Evolutionary conservation across 2,888 invertebrate genomes (phyloP).

Genomic region (Leptinotarsa tumamoca): DNA sequence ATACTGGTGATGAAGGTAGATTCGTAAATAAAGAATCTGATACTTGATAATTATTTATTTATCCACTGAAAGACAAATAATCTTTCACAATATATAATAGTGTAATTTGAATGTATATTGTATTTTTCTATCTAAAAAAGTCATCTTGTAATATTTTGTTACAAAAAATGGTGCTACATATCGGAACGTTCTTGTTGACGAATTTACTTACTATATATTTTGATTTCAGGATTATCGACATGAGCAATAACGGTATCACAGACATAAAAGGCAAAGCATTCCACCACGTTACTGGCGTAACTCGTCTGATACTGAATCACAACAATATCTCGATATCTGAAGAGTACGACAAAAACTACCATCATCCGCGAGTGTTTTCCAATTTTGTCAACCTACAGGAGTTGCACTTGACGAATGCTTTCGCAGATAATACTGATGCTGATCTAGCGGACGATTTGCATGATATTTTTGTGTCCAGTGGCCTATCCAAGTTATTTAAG

Average conservation of each 20-base stretch:
- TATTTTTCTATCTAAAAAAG: too few relatives aligned
- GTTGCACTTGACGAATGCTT: slow-evolving; percentile 80
- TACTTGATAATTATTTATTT: too few relatives aligned
- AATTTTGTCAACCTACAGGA: slow-evolving; percentile 78
- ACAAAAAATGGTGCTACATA: too few relatives aligned
- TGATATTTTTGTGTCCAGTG: slow-evolving; percentile 78
- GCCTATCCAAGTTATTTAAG: slow-evolving; percentile 75
- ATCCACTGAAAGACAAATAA: too few relatives aligned
- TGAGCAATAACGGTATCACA: slow-evolving; percentile 79
- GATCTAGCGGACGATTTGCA: slow-evolving; percentile 76
- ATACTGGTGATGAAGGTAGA: too few relatives aligned
- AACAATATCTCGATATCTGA: slow-evolving; percentile 76
- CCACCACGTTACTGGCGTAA: slow-evolving; percentile 78
- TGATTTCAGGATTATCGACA: slow-evolving; percentile 74
- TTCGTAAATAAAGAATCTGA: too few relatives aligned
- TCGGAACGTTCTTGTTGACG: background rate
- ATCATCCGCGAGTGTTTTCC: slow-evolving; percentile 77
- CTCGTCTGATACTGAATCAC: slow-evolving; percentile 77
- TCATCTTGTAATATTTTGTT: too few relatives aligned
- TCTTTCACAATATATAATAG: too few relatives aligned
- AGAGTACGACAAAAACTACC: slow-evolving; percentile 70
- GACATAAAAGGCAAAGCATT: slow-evolving; percentile 81
- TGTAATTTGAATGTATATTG: too few relatives aligned
- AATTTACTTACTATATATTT: background rate
- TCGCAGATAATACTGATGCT: slow-evolving; percentile 74